These are phyloP conservation scores for Drosophila buzzatii DNA, from an alignment of 2,888 invertebrate species.

Conservation along the genomic window DNA sequence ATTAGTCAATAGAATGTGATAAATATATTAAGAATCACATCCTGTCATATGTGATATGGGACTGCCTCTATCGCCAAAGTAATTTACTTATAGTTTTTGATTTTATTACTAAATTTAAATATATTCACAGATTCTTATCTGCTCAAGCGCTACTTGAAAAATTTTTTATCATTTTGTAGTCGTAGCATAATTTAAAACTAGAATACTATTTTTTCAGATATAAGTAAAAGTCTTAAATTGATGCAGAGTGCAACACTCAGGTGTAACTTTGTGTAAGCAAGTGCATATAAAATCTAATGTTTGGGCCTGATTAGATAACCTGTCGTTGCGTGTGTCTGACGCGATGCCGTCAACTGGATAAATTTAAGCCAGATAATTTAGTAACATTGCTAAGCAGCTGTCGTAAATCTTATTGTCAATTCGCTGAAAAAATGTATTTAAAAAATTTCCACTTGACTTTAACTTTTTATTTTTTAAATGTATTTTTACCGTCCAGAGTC, in stretches of 20 bases:
- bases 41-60: not conserved
- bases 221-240: not conserved
- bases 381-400: not conserved
- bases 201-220: not conserved
- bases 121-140: too few species aligned
- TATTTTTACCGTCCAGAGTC: not conserved
- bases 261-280: slow-evolving; percentile 18
- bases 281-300: not conserved
- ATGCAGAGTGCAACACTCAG: not conserved
- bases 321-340: not conserved
- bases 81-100: not conserved
- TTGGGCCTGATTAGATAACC: slow-evolving; percentile 16
- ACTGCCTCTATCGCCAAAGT: not conserved
- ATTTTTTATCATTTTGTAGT: too few species aligned
- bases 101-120: too few species aligned
- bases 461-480: not conserved
- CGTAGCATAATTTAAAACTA: not conserved
- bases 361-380: not conserved
- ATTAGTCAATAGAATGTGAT: not conserved
- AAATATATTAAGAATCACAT: not conserved
- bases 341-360: slow-evolving; percentile 2
- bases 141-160: too few species aligned
- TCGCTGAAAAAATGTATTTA: not conserved
- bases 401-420: not conserved
- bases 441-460: slow-evolving; percentile 14